A percentile compares a stretch with the other conserved stretches of the same genome.
phyloP scores from a whole-genome alignment of 1,140 invertebrate species.

The Rhagoletis pomonella region DNA sequence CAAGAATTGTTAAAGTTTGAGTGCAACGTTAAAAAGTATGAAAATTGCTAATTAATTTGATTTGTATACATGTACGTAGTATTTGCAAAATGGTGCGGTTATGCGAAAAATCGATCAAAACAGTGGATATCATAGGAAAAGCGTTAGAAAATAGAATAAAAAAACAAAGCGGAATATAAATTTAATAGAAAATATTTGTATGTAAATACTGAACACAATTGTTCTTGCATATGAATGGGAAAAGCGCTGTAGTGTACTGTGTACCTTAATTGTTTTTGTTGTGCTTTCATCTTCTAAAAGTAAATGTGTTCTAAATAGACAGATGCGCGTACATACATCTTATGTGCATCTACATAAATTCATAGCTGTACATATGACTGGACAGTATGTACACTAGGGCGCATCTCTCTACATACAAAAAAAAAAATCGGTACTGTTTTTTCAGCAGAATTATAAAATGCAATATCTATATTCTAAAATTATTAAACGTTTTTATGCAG shows the following conservation, averaged over 20 bases:
- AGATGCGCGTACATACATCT: too few relatives aligned
- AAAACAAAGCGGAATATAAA: background rate
- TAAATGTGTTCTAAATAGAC: too few relatives aligned
- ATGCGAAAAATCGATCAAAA: constrained; percentile 21
- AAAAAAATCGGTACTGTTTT: too few relatives aligned
- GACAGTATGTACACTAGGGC: background rate
- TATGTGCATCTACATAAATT: background rate
- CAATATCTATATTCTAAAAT: too few relatives aligned
- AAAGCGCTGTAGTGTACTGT: background rate
- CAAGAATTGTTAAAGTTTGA: background rate
- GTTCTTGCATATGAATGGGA: background rate
- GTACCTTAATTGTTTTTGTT: constrained; percentile 32
- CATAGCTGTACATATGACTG: background rate
- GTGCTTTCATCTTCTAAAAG: background rate
- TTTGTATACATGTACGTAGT: background rate
- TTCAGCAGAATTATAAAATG: too few relatives aligned
- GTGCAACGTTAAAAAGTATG: background rate
- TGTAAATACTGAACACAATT: constrained; percentile 6
- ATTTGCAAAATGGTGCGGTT: background rate
- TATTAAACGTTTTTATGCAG: too few relatives aligned
- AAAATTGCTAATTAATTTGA: background rate
- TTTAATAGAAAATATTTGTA: background rate
- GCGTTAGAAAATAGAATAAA: background rate
- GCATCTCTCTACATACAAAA: too few relatives aligned
- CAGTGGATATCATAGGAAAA: background rate